These are phyloP conservation scores for Troides oblongomaculatus DNA, from an alignment of 2,888 invertebrate genomes.

Conservation along the genomic window DNA sequence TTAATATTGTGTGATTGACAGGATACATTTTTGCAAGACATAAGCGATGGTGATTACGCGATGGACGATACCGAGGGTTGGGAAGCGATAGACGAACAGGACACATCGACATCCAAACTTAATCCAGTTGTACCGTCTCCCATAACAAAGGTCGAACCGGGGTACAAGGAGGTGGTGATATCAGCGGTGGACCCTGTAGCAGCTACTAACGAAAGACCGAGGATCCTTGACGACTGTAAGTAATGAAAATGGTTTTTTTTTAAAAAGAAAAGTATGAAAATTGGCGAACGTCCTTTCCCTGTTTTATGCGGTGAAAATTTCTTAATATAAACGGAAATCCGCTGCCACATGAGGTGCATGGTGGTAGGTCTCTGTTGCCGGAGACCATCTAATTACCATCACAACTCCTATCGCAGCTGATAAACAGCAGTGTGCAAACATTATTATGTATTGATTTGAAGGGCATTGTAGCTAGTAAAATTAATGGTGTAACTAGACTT, in stretches of 20 bases:
- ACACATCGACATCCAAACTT: slow-evolving; percentile 45
- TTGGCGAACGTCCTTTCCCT: no score
- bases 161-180: slow-evolving; percentile 43
- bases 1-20: slow-evolving; percentile 23
- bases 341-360: no score
- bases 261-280: neutral
- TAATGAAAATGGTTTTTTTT: slow-evolving; percentile 21
- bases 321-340: no score
- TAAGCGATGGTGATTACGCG: slow-evolving; percentile 45
- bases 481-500: no score
- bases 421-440: no score
- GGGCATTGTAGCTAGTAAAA: no score
- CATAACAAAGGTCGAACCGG: slow-evolving; percentile 45
- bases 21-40: slow-evolving; percentile 33
- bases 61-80: slow-evolving; percentile 56
- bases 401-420: no score
- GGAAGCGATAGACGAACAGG: slow-evolving; percentile 48
- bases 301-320: no score
- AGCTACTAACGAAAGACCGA: slow-evolving; percentile 65
- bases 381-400: no score
- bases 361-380: no score
- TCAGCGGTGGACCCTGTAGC: slow-evolving; percentile 61
- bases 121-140: slow-evolving; percentile 56
- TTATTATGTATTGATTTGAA: no score
- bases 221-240: slow-evolving; percentile 64